Conservation (phyloP, 2,888 invertebrate species). For the Sericinus montela region DNA sequence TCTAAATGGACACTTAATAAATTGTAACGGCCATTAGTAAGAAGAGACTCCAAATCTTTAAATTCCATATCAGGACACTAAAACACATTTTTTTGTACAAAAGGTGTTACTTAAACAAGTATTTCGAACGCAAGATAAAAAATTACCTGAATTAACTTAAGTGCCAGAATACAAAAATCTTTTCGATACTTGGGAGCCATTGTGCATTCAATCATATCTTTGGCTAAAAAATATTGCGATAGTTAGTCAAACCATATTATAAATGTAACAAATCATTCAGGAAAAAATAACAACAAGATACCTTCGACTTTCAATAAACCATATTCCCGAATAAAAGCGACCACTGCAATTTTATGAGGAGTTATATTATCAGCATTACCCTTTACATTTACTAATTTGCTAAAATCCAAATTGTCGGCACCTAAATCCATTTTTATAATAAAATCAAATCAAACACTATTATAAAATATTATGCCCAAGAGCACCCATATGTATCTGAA, state of each 20-base stretch:
- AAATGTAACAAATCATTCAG: too few relatives aligned
- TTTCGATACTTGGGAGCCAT: conserved; percentile 82
- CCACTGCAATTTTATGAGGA: conserved; percentile 88
- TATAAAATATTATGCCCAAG: too few relatives aligned
- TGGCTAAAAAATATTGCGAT: conserved; percentile 52
- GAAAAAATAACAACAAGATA: conserved; percentile 21
- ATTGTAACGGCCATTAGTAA: conserved; percentile 81
- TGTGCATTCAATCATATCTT: conserved; percentile 68
- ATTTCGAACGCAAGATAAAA: neutral
- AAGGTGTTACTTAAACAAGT: too few relatives aligned
- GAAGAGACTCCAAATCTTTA: conserved; percentile 80
- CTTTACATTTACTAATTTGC: conserved; percentile 58
- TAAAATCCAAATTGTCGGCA: conserved; percentile 56
- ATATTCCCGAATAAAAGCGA: conserved; percentile 87
- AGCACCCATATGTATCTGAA: too few relatives aligned
- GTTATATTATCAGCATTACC: conserved; percentile 83
- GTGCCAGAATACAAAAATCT: conserved; percentile 88
- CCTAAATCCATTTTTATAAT: conserved; percentile 56
- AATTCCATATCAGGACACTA: conserved; percentile 89
- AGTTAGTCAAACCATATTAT: neutral
- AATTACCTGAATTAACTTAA: conserved; percentile 87
- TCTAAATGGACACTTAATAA: conserved; percentile 77
- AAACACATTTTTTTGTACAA: conserved; percentile 24
- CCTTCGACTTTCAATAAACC: conserved; percentile 80
- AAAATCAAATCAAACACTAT: too few relatives aligned